Evolutionary conservation across 92 coral and sea anemone species (phyloP), one percentile per base, ranked within the genome.

Genomic region (Zoanthus sociatus): DNA sequence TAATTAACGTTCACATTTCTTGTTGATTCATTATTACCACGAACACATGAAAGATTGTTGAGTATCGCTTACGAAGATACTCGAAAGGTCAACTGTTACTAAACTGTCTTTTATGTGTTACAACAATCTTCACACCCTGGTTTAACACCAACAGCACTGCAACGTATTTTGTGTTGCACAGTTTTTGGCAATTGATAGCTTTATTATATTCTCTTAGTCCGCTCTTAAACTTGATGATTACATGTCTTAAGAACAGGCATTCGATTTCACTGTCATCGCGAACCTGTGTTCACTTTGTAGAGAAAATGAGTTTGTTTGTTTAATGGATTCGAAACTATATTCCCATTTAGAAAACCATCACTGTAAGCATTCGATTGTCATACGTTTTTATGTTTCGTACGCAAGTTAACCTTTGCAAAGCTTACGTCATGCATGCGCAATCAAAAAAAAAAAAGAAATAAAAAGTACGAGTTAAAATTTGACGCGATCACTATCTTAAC

Each of bases 81-180:
- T 90, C 84, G 90, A 92, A 91, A 92, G 95, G 95, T 94, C 94
- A 92, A 94, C 94, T 92, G 83, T 82, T 61, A 87, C 67, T 88
- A 90, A 92, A 92, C 89, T 81, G 85, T 21, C 21, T 66, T 81
- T 81, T 81, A 81, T 88, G 76, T 87, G 82, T 76, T 82, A 56
- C 91, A 54, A 26, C 76, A 87, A 78, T 82, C 83, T 91, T 87
- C 74, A 78, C 84, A 72, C 70, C 10, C 71, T 74, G 26, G 18
- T 33, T 45, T 42, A 45, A 47, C 37, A n/a, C 75, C 66, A n/a
- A 11, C 78, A 42, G 1, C 72, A 32, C 20, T 15, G 20, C 21
- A 66, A 6, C 17, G 16, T 58, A 6, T 9, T 42, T n/a, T 63
- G 37, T 61, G 53, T 42, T 44, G 26, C 21, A 10, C 46, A 9